Evolutionary conservation across 2,888 invertebrate genomes (phyloP).

Genomic region (Scaeva pyrastri): DNA sequence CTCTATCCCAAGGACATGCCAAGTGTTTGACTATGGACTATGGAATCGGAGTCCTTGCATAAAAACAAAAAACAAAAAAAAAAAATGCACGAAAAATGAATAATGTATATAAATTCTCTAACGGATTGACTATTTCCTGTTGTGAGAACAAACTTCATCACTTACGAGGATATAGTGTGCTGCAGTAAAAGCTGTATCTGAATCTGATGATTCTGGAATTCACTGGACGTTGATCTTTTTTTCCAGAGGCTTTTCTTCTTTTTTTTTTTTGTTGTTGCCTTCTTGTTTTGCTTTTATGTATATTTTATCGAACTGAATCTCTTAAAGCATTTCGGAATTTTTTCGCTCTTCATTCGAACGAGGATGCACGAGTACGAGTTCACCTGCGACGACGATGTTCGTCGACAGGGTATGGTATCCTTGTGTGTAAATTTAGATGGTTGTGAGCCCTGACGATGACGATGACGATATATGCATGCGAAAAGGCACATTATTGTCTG

Average conservation of each 20-base stretch:
- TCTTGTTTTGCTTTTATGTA: background rate
- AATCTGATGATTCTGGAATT: constrained; percentile 1
- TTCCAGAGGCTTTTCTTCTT: background rate
- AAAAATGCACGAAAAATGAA: background rate
- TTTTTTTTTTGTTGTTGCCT: background rate
- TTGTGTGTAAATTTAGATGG: too few species aligned
- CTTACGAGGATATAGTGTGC: background rate
- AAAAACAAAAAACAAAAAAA: background rate
- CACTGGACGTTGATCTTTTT: background rate
- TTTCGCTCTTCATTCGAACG: background rate
- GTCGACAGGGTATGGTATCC: background rate
- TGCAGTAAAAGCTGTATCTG: background rate
- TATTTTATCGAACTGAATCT: constrained; percentile 3
- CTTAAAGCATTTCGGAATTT: background rate
- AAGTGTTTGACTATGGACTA: too few species aligned
- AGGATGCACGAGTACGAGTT: too few species aligned
- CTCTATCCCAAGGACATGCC: too few species aligned
- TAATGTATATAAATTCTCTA: background rate
- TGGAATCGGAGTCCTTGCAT: too few species aligned
- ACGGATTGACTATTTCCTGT: background rate
- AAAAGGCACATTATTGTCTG: constrained; percentile 10
- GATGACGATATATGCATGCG: background rate
- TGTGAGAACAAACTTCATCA: constrained; percentile 13
- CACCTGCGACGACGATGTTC: too few species aligned
- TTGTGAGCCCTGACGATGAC: background rate